These are phyloP conservation scores for Lepisosteus oculatus DNA, from an alignment of 2,113 vertebrate genomes.

Conservation along the genomic window DNA sequence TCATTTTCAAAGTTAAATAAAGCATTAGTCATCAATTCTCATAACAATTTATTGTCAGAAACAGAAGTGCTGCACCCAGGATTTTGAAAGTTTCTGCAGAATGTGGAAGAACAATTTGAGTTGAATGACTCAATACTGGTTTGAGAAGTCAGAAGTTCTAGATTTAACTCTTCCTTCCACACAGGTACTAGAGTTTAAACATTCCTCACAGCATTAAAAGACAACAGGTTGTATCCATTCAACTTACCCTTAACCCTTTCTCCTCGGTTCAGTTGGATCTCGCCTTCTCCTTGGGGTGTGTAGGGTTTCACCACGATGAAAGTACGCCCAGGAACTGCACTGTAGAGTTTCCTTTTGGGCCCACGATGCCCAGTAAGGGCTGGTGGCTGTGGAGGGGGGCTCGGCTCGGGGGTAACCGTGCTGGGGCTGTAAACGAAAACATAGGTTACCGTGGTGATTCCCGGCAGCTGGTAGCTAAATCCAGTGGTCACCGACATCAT, in stretches of 20 bases:
- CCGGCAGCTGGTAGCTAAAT: slow-evolving; percentile 77
- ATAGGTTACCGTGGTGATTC: slow-evolving; percentile 90
- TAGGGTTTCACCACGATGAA: slow-evolving; percentile 94
- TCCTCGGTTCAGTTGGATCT: slow-evolving; percentile 92
- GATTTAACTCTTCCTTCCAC: neutral
- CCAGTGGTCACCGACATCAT: slow-evolving; percentile 68
- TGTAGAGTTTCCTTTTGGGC: slow-evolving; percentile 94
- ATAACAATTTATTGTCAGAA: too few species aligned
- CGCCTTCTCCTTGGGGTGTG: slow-evolving; percentile 86
- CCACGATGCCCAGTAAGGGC: slow-evolving; percentile 72
- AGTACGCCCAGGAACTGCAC: slow-evolving; percentile 88
- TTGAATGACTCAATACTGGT: too few species aligned
- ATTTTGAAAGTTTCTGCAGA: too few species aligned
- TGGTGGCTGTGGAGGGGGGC: slow-evolving; percentile 69
- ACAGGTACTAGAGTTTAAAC: neutral
- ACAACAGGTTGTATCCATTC: neutral
- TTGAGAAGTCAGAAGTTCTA: too few species aligned
- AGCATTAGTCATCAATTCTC: too few species aligned
- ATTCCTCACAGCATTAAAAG: neutral
- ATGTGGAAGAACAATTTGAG: too few species aligned
- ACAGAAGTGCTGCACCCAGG: too few species aligned
- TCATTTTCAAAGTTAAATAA: too few species aligned
- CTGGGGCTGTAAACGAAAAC: slow-evolving; percentile 95
- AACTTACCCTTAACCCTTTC: slow-evolving; percentile 91
- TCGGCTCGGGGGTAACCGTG: slow-evolving; percentile 71